Conservation (phyloP, 2,888 invertebrate species). For the Chrysodeixis includens region DNA sequence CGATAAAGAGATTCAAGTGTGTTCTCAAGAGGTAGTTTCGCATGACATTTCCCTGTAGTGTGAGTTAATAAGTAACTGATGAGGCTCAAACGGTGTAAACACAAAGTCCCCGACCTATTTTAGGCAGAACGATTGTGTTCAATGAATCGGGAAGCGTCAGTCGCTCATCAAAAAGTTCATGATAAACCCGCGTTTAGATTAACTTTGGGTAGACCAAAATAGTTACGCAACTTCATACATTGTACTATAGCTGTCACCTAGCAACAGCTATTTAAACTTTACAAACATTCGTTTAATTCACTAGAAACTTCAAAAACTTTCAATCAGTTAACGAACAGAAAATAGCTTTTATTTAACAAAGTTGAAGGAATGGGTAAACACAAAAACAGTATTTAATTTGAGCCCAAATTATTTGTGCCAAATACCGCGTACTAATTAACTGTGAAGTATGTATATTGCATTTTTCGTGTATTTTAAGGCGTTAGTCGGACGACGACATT, state of each 20-base stretch:
- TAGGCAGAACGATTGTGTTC: slow-evolving; percentile 6
- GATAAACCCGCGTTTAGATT: slow-evolving; percentile 7
- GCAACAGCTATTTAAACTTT: neutral
- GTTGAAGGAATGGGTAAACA: slow-evolving; percentile 6
- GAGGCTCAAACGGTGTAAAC: neutral
- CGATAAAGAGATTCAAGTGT: neutral
- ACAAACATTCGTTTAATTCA: slow-evolving; percentile 9
- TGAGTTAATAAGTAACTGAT: slow-evolving; percentile 1
- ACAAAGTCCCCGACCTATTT: slow-evolving; percentile 2
- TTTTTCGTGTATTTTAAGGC: slow-evolving; percentile 39
- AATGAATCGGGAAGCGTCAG: slow-evolving; percentile 6
- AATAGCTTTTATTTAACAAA: slow-evolving; percentile 10
- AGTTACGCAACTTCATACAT: neutral
- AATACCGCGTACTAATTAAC: slow-evolving; percentile 47
- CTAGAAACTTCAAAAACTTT: slow-evolving; percentile 10
- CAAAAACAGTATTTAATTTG: slow-evolving; percentile 17
- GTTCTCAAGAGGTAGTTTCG: neutral
- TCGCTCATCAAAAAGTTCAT: slow-evolving; percentile 7
- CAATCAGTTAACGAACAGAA: neutral
- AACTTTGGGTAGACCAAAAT: slow-evolving; percentile 3
- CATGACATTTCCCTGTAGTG: neutral
- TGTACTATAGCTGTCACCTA: neutral
- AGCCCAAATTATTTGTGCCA: slow-evolving; percentile 35
- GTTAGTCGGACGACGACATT: slow-evolving; percentile 34
- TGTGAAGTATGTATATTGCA: slow-evolving; percentile 36